Evolutionary conservation across 2,797 vertebrate species (phyloP).

Genomic region (Staurois parvus): DNA sequence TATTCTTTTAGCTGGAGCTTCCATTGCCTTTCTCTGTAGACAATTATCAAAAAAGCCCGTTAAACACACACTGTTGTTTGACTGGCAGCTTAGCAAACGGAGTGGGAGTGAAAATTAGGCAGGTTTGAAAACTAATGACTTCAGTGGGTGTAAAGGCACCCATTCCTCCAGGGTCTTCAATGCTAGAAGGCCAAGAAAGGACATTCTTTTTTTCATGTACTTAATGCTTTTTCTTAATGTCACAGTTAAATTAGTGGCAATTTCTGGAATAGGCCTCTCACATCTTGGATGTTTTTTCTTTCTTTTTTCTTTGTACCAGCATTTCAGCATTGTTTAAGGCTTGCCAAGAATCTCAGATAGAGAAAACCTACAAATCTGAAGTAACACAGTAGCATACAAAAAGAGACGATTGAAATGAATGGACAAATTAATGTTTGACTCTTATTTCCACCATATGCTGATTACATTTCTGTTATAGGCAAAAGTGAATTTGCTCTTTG

Average conservation of each 20-base stretch:
- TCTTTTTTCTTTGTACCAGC: slow-evolving; percentile 41
- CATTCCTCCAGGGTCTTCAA: slow-evolving; percentile 60
- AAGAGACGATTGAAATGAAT: neutral
- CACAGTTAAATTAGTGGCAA: slow-evolving; percentile 49
- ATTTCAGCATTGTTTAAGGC: slow-evolving; percentile 23
- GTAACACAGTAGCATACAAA: neutral
- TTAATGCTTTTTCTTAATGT: slow-evolving; percentile 54
- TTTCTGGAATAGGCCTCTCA: slow-evolving; percentile 41
- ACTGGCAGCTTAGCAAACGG: slow-evolving; percentile 68
- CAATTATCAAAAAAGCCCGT: slow-evolving; percentile 36
- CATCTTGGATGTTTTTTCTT: slow-evolving; percentile 1
- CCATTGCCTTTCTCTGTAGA: slow-evolving; percentile 27
- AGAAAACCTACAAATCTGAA: neutral
- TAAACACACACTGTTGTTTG: slow-evolving; percentile 20
- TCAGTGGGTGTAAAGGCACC: slow-evolving; percentile 63
- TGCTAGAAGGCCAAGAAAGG: slow-evolving; percentile 64
- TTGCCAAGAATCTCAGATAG: slow-evolving; percentile 18
- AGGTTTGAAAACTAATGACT: slow-evolving; percentile 61
- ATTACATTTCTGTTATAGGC: neutral
- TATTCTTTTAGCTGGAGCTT: neutral
- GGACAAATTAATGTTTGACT: neutral
- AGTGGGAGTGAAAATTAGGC: slow-evolving; percentile 59
- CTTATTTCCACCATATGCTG: neutral
- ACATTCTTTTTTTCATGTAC: slow-evolving; percentile 18
- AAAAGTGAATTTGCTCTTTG: no score